Conservation (phyloP, 2,113 vertebrate genomes). For the Xenotilapia flavipinnis region DNA sequence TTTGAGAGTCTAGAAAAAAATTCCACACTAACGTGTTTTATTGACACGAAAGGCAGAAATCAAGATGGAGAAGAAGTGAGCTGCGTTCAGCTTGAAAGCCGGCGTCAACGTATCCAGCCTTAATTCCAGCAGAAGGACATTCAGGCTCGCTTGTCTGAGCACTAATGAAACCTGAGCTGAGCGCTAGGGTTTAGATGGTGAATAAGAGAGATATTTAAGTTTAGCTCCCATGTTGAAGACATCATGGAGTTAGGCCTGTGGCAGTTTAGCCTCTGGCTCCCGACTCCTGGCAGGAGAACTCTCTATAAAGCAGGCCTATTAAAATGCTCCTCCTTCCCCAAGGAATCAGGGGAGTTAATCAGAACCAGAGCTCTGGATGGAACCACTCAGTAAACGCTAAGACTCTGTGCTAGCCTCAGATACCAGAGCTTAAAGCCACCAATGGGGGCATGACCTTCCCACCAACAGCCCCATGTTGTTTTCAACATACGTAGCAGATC, state of each 20-base stretch:
- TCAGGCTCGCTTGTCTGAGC: not conserved
- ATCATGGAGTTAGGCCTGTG: constrained; percentile 33
- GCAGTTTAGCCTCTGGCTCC: constrained; percentile 44
- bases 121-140: not conserved
- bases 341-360: constrained; percentile 46
- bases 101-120: not conserved
- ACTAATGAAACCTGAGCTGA: constrained; percentile 22
- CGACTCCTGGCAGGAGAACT: constrained; percentile 45
- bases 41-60: constrained; percentile 30
- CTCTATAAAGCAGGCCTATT: constrained; percentile 50
- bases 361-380: constrained; percentile 53
- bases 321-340: constrained; percentile 44
- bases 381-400: constrained; percentile 24
- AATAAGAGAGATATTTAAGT: constrained; percentile 2
- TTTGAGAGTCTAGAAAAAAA: not conserved
- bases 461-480: not conserved
- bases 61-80: not conserved
- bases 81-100: not conserved
- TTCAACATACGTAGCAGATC: not conserved
- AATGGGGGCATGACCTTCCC: not conserved
- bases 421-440: not conserved
- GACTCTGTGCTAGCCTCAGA: constrained; percentile 3
- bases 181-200: not conserved
- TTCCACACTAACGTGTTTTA: constrained; percentile 24
- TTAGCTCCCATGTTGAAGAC: constrained; percentile 49